These are phyloP conservation scores for Psylliodes chrysocephalus DNA, from an alignment of 2,888 invertebrate genomes.

Conservation along the genomic window DNA sequence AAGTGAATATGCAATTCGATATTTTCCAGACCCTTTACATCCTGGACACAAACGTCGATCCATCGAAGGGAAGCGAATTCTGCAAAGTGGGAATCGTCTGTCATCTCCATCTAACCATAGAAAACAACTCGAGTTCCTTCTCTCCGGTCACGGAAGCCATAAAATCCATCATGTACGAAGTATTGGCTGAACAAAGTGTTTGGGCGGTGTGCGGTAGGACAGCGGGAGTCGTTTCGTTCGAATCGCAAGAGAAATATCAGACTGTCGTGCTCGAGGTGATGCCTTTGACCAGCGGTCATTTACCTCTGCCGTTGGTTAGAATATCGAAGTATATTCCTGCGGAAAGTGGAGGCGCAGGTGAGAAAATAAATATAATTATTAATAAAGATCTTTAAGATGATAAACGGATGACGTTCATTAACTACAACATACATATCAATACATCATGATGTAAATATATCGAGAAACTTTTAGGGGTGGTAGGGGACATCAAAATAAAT, in stretches of 20 bases:
- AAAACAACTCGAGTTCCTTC: conserved; percentile 58
- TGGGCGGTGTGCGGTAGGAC: conserved; percentile 95
- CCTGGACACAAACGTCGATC: conserved; percentile 81
- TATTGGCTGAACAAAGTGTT: conserved; percentile 89
- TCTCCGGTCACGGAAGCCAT: conserved; percentile 36
- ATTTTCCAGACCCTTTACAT: conserved; percentile 83
- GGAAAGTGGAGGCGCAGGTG: conserved; percentile 59
- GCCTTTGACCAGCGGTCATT: conserved; percentile 90
- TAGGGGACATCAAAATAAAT: too few relatives aligned
- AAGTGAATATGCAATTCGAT: too few relatives aligned
- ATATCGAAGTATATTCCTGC: conserved; percentile 91
- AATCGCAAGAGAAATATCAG: conserved; percentile 68
- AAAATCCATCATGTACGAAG: conserved; percentile 91
- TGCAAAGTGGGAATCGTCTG: conserved; percentile 91
- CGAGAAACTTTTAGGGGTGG: background rate
- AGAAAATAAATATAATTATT: conserved; percentile 22
- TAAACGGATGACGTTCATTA: too few relatives aligned
- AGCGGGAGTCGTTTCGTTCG: conserved; percentile 75
- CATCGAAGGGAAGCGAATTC: conserved; percentile 82
- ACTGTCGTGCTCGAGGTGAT: conserved; percentile 87
- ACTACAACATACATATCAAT: too few relatives aligned
- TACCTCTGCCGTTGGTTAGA: conserved; percentile 88
- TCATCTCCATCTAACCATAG: conserved; percentile 80
- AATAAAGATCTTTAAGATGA: too few relatives aligned
- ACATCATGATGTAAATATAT: background rate